A percentile compares a stretch with the other conserved stretches of the same genome.
These are phyloP conservation scores for Cyphomyrus plagiostoma DNA, from an alignment of 2,113 vertebrate genomes.

Conservation along the genomic window DNA sequence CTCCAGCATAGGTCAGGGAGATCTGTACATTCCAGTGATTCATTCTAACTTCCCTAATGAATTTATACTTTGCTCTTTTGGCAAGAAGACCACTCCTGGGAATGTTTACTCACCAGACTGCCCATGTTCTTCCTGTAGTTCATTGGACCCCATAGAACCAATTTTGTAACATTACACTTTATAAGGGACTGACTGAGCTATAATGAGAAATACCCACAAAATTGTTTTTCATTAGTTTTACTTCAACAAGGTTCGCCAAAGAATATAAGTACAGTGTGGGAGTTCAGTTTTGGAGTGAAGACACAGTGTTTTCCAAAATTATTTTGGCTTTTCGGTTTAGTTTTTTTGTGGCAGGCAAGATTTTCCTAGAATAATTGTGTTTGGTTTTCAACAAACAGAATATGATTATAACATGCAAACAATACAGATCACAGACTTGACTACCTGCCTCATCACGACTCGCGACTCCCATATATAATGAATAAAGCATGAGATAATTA, in stretches of 20 bases:
- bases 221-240: background rate
- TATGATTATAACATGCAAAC: background rate
- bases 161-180: background rate
- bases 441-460: background rate
- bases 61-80: background rate
- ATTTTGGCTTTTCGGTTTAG: background rate
- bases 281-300: background rate
- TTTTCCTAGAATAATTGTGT: background rate
- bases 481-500: conserved; percentile 5
- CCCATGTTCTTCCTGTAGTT: background rate
- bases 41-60: background rate
- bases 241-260: background rate
- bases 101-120: background rate
- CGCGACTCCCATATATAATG: background rate
- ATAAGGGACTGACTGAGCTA: background rate
- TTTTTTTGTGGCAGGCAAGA: background rate
- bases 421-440: background rate
- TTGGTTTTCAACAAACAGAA: background rate
- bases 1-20: background rate
- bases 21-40: background rate
- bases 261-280: background rate
- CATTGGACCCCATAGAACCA: background rate
- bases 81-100: background rate
- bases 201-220: background rate
- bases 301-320: background rate